phyloP scores from a whole-genome alignment of 2,888 invertebrate genomes.

The Caenorhabditis imperialis region DNA sequence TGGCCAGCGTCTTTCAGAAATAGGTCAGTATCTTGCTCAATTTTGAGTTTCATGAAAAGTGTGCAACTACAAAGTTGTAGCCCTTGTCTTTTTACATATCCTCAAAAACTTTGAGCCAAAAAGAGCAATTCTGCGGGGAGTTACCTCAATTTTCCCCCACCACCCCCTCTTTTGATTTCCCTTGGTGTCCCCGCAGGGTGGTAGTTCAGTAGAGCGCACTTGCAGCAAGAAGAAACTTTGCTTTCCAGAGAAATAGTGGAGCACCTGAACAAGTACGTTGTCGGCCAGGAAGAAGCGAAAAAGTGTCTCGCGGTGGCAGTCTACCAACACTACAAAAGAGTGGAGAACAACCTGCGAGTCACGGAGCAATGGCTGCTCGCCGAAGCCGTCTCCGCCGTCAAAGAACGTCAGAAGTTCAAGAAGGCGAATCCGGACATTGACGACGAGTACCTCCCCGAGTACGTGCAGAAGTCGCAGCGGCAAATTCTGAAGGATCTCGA shows the following conservation, averaged over 20 bases:
- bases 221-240: neutral
- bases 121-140: no score
- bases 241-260: constrained; percentile 86
- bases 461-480: constrained; percentile 43
- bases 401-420: constrained; percentile 36
- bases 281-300: constrained; percentile 86
- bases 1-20: no score
- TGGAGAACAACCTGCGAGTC: constrained; percentile 86
- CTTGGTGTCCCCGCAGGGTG: no score
- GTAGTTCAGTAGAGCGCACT: no score
- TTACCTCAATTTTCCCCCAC: no score
- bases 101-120: no score
- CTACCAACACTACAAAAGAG: constrained; percentile 98
- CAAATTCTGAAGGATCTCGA: constrained; percentile 49
- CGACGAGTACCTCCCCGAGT: constrained; percentile 24
- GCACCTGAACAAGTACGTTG: constrained; percentile 84
- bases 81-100: no score
- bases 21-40: no score
- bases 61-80: no score
- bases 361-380: constrained; percentile 48
- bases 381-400: constrained; percentile 28
- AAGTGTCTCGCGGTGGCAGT: constrained; percentile 97
- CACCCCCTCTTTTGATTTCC: neutral
- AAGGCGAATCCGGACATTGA: constrained; percentile 27
- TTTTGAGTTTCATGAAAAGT: no score